Evolutionary conservation across 23 tunicate species (phyloP).

Genomic region (Halocynthia roretzi): DNA sequence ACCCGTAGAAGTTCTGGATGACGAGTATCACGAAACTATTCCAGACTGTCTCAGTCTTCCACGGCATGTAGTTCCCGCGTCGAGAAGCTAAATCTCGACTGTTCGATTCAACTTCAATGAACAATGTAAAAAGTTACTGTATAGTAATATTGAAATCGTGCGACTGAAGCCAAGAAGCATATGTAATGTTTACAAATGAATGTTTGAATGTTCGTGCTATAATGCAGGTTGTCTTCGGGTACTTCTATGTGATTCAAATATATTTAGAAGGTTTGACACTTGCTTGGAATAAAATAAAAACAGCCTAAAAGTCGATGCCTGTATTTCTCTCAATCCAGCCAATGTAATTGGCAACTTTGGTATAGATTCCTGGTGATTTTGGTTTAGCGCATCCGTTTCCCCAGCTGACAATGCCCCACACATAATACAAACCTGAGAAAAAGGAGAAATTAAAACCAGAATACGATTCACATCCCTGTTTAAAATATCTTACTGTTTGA

Average conservation of each 20-base stretch:
- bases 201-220: too few relatives aligned
- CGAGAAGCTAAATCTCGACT: neutral
- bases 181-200: too few relatives aligned
- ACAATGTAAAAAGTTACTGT: too few relatives aligned
- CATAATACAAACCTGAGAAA: constrained; percentile 53
- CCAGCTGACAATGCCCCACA: constrained; percentile 86
- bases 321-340: constrained; percentile 52
- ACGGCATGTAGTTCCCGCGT: constrained; percentile 6
- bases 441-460: neutral
- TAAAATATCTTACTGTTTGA: constrained; percentile 10
- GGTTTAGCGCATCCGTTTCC: constrained; percentile 87
- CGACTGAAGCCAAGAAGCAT: too few relatives aligned
- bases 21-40: too few relatives aligned
- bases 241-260: too few relatives aligned
- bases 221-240: too few relatives aligned
- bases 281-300: neutral
- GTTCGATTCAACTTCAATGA: too few relatives aligned
- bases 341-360: constrained; percentile 46
- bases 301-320: constrained; percentile 7
- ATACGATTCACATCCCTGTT: neutral
- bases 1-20: too few relatives aligned
- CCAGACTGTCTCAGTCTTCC: neutral
- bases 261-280: too few relatives aligned
- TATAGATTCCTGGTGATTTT: constrained; percentile 65
- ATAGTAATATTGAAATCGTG: too few relatives aligned